phyloP scores from a whole-genome alignment of 2,888 invertebrate species.

The Cephus pygmeus region DNA sequence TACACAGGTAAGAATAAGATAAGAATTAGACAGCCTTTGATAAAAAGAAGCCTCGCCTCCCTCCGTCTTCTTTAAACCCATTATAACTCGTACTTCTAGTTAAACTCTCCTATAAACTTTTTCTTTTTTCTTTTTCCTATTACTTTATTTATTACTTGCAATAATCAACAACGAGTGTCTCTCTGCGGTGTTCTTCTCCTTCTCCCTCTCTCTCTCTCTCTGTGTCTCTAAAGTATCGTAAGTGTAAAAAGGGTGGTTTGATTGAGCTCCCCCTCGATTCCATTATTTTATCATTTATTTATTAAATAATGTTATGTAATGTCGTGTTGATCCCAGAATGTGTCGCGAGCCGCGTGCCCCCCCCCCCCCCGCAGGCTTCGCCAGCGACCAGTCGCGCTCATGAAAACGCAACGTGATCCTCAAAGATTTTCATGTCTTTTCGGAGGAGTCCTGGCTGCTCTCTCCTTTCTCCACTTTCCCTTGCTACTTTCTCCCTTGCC shows the following conservation, averaged over 20 bases:
- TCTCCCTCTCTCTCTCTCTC: background rate
- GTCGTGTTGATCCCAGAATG: conserved; percentile 52
- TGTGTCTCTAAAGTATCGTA: conserved; percentile 21
- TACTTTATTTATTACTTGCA: conserved; percentile 12
- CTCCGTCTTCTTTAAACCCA: conserved; percentile 19
- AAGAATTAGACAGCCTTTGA: conserved; percentile 45
- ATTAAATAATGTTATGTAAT: conserved; percentile 31
- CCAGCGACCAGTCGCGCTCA: too few species aligned
- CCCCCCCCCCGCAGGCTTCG: background rate
- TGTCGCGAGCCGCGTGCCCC: conserved; percentile 48
- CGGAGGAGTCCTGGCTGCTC: background rate
- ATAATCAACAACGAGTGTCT: conserved; percentile 37
- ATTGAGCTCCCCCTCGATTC: conserved; percentile 40
- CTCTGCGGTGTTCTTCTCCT: background rate
- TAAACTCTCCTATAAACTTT: background rate
- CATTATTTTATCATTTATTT: conserved; percentile 17
- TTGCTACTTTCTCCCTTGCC: background rate
- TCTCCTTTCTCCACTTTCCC: background rate
- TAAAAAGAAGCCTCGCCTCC: conserved; percentile 24
- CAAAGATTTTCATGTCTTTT: too few species aligned
- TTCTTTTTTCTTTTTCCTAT: conserved; percentile 17
- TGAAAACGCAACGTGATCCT: too few species aligned
- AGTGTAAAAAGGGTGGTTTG: conserved; percentile 38
- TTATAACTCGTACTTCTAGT: conserved; percentile 1
- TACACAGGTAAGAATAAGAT: conserved; percentile 42